These are phyloP conservation scores for Conger conger DNA, from an alignment of 2,113 vertebrate genomes.

Conservation along the genomic window DNA sequence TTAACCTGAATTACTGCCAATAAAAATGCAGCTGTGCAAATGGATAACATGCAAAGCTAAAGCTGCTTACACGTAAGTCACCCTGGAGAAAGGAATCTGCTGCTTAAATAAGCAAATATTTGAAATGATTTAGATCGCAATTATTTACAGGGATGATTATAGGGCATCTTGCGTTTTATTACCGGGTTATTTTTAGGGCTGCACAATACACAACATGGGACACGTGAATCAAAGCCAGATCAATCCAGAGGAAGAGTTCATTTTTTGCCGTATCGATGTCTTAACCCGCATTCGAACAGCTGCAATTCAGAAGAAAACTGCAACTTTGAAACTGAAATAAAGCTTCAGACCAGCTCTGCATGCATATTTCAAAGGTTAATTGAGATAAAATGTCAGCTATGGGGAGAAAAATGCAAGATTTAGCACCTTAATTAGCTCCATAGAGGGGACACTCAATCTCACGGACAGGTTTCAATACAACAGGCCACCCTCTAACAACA, in stretches of 20 bases:
- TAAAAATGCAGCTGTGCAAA: not conserved
- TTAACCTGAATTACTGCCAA: conserved; percentile 3
- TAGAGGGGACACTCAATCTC: conserved; percentile 24
- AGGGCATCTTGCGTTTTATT: not conserved
- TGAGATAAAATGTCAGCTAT: conserved; percentile 25
- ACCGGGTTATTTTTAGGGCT: no score
- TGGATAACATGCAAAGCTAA: not conserved
- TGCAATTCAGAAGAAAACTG: not conserved
- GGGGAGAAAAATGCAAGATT: conserved; percentile 21
- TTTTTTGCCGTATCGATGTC: not conserved
- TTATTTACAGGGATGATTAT: not conserved
- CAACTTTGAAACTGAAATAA: not conserved
- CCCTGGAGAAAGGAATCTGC: not conserved
- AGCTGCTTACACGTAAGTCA: not conserved
- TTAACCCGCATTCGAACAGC: not conserved
- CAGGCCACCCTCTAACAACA: not conserved
- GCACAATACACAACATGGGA: no score
- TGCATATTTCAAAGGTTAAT: conserved; percentile 21
- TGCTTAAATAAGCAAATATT: not conserved
- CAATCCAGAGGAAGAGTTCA: not conserved
- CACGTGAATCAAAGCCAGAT: no score
- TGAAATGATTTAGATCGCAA: not conserved
- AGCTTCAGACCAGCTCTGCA: not conserved
- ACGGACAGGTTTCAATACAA: conserved; percentile 18
- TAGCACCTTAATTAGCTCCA: conserved; percentile 25